Conservation (phyloP, 2,888 invertebrate genomes). For the Brachyptera putata region DNA sequence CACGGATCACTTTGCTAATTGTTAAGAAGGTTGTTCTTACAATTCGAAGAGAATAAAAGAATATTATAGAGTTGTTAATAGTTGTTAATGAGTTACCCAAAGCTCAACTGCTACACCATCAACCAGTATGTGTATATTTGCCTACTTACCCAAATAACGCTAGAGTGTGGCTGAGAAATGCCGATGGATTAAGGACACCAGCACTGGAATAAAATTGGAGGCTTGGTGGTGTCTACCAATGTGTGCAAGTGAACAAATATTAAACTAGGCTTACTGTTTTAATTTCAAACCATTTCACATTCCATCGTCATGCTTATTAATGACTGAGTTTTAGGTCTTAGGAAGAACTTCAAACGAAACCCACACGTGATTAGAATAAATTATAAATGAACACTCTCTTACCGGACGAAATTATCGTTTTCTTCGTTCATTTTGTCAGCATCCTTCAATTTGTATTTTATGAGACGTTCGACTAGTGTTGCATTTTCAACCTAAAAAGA, state of each 20-base stretch:
- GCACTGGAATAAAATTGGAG: constrained; percentile 61
- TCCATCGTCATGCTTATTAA: too few species aligned
- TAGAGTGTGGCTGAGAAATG: constrained; percentile 68
- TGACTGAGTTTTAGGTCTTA: too few species aligned
- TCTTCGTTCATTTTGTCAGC: constrained; percentile 96
- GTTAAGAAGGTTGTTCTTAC: too few species aligned
- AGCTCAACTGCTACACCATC: too few species aligned
- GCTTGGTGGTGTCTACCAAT: constrained; percentile 32
- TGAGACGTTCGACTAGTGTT: constrained; percentile 77
- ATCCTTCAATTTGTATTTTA: constrained; percentile 89
- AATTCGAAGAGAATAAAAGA: too few species aligned
- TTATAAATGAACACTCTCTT: too few species aligned
- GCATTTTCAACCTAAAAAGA: constrained; percentile 78
- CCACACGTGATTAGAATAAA: background rate
- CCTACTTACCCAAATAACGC: constrained; percentile 70
- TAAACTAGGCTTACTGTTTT: too few species aligned
- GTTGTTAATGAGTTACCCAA: too few species aligned
- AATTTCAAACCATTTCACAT: too few species aligned
- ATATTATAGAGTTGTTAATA: too few species aligned
- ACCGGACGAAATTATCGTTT: constrained; percentile 90
- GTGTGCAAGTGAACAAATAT: background rate
- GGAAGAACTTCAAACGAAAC: too few species aligned
- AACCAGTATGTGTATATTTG: constrained; percentile 32
- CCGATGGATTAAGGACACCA: constrained; percentile 61
- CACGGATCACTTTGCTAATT: too few species aligned